Conservation (phyloP, 2,113 vertebrate genomes). For the Nestor notabilis region DNA sequence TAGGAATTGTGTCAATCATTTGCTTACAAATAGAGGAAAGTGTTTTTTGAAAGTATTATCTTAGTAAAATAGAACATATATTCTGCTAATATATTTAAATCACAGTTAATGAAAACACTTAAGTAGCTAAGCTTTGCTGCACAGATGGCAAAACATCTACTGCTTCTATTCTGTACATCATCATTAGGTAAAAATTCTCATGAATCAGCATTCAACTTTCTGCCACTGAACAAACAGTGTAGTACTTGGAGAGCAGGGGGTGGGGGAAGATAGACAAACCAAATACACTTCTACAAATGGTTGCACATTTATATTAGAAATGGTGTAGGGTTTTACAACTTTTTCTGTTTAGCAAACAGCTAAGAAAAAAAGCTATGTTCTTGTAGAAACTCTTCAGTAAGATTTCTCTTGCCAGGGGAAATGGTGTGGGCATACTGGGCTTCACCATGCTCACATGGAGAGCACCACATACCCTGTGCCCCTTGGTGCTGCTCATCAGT, state of each 20-base stretch:
- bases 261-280: neutral
- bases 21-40: neutral
- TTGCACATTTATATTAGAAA: neutral
- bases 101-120: neutral
- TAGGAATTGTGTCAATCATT: neutral
- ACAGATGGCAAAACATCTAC: neutral
- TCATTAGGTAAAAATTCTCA: neutral
- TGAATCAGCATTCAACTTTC: neutral
- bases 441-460: rapidly evolving
- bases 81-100: neutral
- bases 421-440: rapidly evolving
- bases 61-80: neutral
- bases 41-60: neutral
- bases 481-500: neutral
- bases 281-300: rapidly evolving
- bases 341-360: neutral
- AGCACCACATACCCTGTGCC: neutral
- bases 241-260: neutral
- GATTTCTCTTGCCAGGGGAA: neutral
- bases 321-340: neutral
- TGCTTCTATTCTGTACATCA: neutral
- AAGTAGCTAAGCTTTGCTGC: neutral
- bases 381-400: neutral
- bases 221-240: neutral
- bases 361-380: neutral